Evolutionary conservation across 1,140 invertebrate species (phyloP).

Genomic region (Myzus persicae): DNA sequence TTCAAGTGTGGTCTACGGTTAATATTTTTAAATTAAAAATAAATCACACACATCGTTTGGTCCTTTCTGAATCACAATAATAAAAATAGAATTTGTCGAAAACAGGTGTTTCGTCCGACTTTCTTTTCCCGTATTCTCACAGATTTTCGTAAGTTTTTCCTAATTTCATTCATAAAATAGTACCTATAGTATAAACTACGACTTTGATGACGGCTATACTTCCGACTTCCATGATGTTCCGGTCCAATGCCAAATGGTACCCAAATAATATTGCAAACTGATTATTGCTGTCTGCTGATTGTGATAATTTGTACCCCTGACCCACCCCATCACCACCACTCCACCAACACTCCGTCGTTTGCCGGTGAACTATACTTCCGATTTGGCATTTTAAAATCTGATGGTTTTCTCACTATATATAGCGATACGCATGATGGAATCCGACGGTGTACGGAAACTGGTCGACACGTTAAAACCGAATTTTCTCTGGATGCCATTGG

Average conservation of each 20-base stretch:
- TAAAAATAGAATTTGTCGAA: not conserved
- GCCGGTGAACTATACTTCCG: accelerated
- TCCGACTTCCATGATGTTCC: not conserved
- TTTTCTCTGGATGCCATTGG: not conserved
- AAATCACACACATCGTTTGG: no score
- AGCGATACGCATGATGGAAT: not conserved
- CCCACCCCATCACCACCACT: not conserved
- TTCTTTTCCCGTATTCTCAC: not conserved
- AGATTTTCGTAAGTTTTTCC: not conserved
- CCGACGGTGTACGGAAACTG: not conserved
- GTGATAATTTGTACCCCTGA: not conserved
- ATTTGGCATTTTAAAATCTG: not conserved
- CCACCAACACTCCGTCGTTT: not conserved
- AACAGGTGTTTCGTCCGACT: not conserved
- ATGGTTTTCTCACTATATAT: not conserved
- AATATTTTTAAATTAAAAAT: no score
- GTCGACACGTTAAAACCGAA: not conserved
- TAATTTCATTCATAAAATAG: not conserved
- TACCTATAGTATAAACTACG: not conserved
- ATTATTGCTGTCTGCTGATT: not conserved
- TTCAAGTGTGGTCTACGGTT: no score
- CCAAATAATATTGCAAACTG: not conserved
- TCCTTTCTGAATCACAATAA: not conserved
- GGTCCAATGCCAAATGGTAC: not conserved
- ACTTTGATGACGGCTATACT: not conserved